Conservation (phyloP, 2,113 vertebrate species). For the Pholis gunnellus region DNA sequence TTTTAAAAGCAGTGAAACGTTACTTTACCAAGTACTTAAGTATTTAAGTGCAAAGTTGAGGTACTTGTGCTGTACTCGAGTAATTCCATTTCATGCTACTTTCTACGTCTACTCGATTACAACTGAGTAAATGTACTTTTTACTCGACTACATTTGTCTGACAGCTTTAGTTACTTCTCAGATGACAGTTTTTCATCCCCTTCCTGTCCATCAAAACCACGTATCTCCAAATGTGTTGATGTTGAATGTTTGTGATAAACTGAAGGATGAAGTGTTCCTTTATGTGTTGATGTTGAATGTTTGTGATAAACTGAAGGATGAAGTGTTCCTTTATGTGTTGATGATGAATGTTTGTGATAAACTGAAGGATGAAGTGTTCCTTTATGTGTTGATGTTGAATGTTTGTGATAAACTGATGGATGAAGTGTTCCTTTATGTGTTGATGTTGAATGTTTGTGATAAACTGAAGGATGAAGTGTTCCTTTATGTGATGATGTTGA, state of each 20-base stretch:
- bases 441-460: no score
- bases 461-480: no score
- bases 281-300: no score
- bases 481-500: no score
- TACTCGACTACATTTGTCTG: background rate
- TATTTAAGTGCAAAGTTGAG: background rate
- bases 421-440: no score
- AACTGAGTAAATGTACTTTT: background rate
- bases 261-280: no score
- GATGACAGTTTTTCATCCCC: background rate
- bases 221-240: background rate
- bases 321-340: no score
- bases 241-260: background rate
- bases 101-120: background rate
- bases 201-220: background rate
- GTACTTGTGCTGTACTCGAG: background rate
- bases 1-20: background rate
- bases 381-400: no score
- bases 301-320: no score
- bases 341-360: background rate
- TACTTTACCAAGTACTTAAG: no score
- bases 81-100: background rate
- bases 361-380: no score
- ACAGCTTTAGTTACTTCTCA: background rate
- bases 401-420: no score